Evolutionary conservation across 2,888 invertebrate species (phyloP).

Genomic region (Timema cristinae): DNA sequence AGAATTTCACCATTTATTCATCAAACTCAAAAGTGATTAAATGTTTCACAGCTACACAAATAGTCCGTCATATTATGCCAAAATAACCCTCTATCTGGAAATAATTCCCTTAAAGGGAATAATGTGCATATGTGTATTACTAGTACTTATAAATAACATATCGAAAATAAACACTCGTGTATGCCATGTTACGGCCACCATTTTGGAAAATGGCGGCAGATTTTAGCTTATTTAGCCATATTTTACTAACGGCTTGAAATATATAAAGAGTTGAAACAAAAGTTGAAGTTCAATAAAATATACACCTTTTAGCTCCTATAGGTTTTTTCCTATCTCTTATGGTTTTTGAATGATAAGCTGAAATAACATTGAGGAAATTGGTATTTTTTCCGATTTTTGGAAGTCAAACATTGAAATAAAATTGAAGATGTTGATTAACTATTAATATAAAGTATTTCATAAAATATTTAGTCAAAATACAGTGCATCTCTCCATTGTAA

Average conservation of each 20-base stretch:
- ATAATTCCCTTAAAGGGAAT: slow-evolving; percentile 7
- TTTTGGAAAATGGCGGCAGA: background rate
- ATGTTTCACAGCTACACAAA: no score
- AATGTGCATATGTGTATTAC: background rate
- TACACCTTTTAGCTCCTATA: background rate
- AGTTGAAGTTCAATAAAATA: background rate
- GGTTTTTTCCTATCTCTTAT: background rate
- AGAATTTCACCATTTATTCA: no score
- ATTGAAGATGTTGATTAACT: background rate
- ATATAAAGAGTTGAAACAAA: background rate
- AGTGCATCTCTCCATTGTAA: background rate
- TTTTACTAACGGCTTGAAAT: background rate
- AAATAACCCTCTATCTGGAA: background rate
- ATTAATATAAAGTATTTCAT: background rate
- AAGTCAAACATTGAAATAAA: background rate
- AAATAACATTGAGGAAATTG: background rate
- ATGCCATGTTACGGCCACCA: background rate
- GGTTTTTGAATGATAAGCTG: background rate
- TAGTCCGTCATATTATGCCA: no score
- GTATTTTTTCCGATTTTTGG: background rate
- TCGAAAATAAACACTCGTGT: background rate
- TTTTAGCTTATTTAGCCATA: background rate
- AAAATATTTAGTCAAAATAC: background rate
- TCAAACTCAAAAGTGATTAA: no score
- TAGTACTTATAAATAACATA: slow-evolving; percentile 5